Percentiles rank a stretch among this genome's conserved stretches.
Evolutionary conservation across 2,113 vertebrate genomes (phyloP).

Genomic region (Ophthalmolycus amberensis): DNA sequence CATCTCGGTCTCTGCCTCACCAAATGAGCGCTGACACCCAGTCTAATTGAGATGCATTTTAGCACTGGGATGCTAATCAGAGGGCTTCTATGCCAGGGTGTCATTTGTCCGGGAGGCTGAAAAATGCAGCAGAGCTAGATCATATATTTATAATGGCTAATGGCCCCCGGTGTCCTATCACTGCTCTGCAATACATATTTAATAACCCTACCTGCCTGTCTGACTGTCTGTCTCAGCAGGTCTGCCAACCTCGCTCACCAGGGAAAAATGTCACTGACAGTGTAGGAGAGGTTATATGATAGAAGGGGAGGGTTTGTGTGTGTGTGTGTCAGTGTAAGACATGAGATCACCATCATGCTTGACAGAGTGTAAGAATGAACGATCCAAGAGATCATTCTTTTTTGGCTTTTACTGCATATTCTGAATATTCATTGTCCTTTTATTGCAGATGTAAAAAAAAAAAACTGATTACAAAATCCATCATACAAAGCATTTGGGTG

Average conservation of each 20-base stretch:
- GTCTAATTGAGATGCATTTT: constrained; percentile 80
- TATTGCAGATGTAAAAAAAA: background rate
- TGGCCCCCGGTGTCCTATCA: constrained; percentile 74
- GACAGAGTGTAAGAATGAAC: constrained; percentile 6
- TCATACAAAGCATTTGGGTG: background rate
- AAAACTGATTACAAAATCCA: background rate
- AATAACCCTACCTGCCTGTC: constrained; percentile 67
- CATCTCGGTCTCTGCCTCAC: constrained; percentile 47
- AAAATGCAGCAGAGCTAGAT: constrained; percentile 67
- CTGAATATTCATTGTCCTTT: background rate
- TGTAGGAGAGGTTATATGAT: constrained; percentile 40
- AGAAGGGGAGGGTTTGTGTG: constrained; percentile 14
- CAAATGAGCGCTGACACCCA: constrained; percentile 70
- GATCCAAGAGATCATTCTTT: background rate
- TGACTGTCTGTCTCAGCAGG: constrained; percentile 47
- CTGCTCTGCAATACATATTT: constrained; percentile 76
- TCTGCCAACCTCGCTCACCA: constrained; percentile 37
- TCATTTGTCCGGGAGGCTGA: constrained; percentile 50
- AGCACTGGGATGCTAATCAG: constrained; percentile 75
- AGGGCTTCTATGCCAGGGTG: constrained; percentile 53
- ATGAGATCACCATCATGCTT: constrained; percentile 31
- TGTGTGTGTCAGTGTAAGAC: constrained; percentile 22
- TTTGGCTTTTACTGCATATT: background rate
- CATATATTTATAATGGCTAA: constrained; percentile 77
- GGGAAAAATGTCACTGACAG: constrained; percentile 65